Evolutionary conservation across 2,113 vertebrate genomes (phyloP), one percentile per base, ranked within the genome.

Genomic region (Trematocara nigrifrons): DNA sequence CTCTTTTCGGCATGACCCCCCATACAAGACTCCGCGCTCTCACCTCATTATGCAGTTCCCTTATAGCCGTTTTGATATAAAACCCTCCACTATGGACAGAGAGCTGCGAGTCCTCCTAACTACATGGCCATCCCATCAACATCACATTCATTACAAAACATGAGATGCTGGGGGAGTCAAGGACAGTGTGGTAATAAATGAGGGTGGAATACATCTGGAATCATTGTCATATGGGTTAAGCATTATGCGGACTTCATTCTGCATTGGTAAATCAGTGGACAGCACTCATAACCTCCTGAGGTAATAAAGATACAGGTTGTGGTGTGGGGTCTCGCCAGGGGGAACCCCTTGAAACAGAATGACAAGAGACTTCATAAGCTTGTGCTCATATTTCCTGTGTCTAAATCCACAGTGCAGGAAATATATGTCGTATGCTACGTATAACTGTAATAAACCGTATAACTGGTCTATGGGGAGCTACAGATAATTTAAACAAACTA

Each of bases 61-160:
- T 96, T 95, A 96, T 94, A 95, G 96, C 94, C 94, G 57, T 95
- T 96, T 96, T 96, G 96, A 97, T 96, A 96, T 97, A 96, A 96
- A 95, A 93, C 95, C 95, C 91, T 89, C 94, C 90, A 94, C 95
- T 94, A 93, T 93, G 94, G 95, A 94, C 93, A 57, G 93, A 95
- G 95, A 93, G 92, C 92, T 71, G 81, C 89, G 89, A 94, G 93
- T 94, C 93, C 88, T 88, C 91, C 95, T 96, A 96, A 96, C 96
- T 96, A 96, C 95, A 95, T 92, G 95, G 96, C 95, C 95, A 97
- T 96, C 96, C 96, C 94, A 96, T 96, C 96, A 96, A 96, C 95
- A 96, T 96, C 94, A 93, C 96, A 96, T 96, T 96, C 96, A 97
- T 97, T 97, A 97, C 96, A 96, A 96, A 97, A 96, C 96, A 96